phyloP scores from a whole-genome alignment of 2,113 vertebrate species.

The Etheostoma spectabile region DNA sequence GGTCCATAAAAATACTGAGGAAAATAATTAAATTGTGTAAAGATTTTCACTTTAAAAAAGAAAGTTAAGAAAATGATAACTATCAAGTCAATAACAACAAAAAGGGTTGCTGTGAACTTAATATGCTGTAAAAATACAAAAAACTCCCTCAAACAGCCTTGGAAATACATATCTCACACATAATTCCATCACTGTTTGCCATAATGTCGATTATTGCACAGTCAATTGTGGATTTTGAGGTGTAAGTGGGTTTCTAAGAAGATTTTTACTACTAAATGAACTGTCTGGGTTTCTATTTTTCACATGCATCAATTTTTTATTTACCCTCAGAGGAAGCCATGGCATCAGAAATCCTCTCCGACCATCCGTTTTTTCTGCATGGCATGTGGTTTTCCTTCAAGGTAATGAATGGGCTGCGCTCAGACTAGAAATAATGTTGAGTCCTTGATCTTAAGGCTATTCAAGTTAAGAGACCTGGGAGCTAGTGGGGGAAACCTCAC shows the following conservation, averaged over 20 bases:
- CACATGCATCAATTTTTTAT: constrained; percentile 45
- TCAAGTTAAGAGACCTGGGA: constrained; percentile 19
- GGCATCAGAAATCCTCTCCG: constrained; percentile 33
- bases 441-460: constrained; percentile 51
- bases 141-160: neutral
- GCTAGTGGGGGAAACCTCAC: neutral
- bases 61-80: constrained; percentile 4
- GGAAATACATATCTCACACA: neutral
- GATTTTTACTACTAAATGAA: constrained; percentile 5
- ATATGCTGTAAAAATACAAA: neutral
- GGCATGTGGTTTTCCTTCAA: constrained; percentile 55
- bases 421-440: constrained; percentile 41
- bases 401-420: constrained; percentile 48
- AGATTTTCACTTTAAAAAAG: constrained; percentile 4
- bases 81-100: constrained; percentile 2
- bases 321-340: constrained; percentile 34
- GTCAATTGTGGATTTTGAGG: neutral
- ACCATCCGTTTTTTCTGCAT: constrained; percentile 39
- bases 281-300: constrained; percentile 15
- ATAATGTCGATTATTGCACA: neutral
- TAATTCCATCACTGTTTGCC: neutral
- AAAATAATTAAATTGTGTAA: neutral
- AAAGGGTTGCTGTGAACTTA: neutral
- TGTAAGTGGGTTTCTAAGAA: neutral
- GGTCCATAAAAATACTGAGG: neutral